Evolutionary conservation across 2,113 vertebrate genomes (phyloP), one percentile per base, ranked within the genome.

Genomic region (Mormyrus iriodes): DNA sequence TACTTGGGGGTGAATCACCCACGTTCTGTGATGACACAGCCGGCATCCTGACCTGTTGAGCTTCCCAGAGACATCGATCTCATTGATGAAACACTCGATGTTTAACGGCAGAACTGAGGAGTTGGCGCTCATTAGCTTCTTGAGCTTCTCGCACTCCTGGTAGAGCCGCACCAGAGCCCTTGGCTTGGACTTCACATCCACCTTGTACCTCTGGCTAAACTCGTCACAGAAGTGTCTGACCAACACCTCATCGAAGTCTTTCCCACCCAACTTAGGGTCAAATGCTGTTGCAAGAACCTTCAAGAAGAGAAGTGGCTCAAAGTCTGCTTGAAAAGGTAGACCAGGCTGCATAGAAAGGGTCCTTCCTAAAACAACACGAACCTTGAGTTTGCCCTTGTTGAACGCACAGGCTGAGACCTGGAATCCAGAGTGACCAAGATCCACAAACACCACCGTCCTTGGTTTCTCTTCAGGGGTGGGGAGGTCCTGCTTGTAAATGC

Each of bases 31-130:
- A 31, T 0, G 9, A 12, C n/a, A 27, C 61, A 69, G 61, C 27
- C 1, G 31, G n/a, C 3, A 4, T 13, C 61, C 61, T 12, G 35
- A 87, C 98, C 98, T 97, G 96, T 98, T 99, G 94, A 98, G 95
- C 73, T 94, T 97, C 91, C 96, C 97, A 90, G 97, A 94, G 42
- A 99, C 98, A 89, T 99, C 98, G 24, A 98, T 97, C 91, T 99
- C 98, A 53, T 99, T 98, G 97, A 99, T 99, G 93, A 99, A 99
- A 93, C 98, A 99, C 85, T 99, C 98, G 0, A 99, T 99, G 92
- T 98, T 99, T 86, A 99, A 94, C 0, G 98, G 98, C 88, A 99
- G 95, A 89, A 99, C 97, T 3, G 98, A 99, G 31, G 97, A 97
- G 90, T 99, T 99, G 12, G 98, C 98, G 1, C 98, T 99, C 98